Conservation (phyloP, 2,113 vertebrate genomes). For the Noctilio leporinus region DNA sequence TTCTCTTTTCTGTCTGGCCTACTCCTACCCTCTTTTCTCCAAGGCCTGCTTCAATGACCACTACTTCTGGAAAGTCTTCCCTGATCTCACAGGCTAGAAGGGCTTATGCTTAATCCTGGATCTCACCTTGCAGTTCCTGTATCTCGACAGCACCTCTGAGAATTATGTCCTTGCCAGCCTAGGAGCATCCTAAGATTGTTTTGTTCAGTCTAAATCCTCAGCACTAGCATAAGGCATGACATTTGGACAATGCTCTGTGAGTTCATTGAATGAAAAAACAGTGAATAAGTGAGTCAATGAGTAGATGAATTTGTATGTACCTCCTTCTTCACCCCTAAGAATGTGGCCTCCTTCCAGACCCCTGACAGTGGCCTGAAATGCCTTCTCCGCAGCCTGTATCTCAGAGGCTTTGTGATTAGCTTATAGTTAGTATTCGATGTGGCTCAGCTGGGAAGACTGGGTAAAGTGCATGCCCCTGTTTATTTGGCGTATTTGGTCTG, state of each 20-base stretch:
- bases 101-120: neutral
- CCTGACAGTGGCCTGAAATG: neutral
- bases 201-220: neutral
- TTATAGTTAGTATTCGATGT: neutral
- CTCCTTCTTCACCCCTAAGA: neutral
- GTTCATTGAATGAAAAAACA: neutral
- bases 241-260: neutral
- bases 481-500: neutral
- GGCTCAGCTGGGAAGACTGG: neutral
- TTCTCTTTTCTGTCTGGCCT: neutral
- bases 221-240: neutral
- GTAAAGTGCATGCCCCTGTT: neutral
- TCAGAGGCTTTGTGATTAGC: neutral
- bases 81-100: neutral
- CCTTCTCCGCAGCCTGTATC: neutral
- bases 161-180: neutral
- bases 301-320: neutral
- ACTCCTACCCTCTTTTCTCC: neutral
- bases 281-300: neutral
- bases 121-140: neutral
- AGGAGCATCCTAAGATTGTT: neutral
- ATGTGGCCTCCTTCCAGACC: neutral
- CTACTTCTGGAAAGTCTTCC: neutral
- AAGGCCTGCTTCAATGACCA: neutral
- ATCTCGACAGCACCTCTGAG: neutral